Evolutionary conservation across 2,797 vertebrate species (phyloP).

Genomic region (Perodicticus potto): DNA sequence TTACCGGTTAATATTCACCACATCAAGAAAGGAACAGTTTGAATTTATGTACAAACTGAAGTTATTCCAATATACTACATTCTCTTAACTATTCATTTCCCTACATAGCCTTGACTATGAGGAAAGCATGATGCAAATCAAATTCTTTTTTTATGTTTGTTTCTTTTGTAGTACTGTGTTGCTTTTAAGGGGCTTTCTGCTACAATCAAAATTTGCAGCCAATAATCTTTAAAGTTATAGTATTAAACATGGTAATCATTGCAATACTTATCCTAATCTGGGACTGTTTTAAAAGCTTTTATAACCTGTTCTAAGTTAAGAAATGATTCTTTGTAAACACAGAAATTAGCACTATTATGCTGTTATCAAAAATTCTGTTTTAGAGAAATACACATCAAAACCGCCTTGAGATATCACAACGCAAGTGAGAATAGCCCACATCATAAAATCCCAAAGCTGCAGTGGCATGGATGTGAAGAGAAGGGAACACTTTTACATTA

Average conservation of each 20-base stretch:
- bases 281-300: background rate
- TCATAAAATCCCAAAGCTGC: no score
- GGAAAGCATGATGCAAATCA: background rate
- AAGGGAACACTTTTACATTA: no score
- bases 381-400: no score
- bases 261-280: background rate
- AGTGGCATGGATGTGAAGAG: no score
- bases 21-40: background rate
- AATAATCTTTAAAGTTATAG: background rate
- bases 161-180: background rate
- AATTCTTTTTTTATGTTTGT: background rate
- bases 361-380: background rate
- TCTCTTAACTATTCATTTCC: background rate
- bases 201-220: conserved; percentile 59
- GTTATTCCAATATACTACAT: background rate
- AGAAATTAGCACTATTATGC: background rate
- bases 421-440: no score
- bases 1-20: background rate
- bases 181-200: background rate
- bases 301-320: background rate
- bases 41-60: background rate
- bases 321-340: background rate
- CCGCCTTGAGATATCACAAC: no score
- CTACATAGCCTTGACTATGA: background rate
- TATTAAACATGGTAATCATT: background rate